These are phyloP conservation scores for Coregonus sp. DNA, from an alignment of 2,797 vertebrate genomes.

Conservation along the genomic window DNA sequence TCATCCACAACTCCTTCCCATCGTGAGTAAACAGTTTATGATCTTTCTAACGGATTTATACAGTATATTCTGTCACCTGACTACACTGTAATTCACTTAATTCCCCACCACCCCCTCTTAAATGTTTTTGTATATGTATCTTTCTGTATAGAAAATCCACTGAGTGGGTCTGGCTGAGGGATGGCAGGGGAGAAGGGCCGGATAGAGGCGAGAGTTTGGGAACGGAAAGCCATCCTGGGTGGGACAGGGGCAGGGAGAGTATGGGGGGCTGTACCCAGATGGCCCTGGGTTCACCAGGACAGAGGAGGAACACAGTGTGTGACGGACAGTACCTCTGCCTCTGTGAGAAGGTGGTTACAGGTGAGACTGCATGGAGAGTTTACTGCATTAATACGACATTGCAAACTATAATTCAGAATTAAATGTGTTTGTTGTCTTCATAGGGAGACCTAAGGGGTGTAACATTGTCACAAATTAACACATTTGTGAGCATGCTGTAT, in stretches of 20 bases:
- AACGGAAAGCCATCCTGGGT: constrained; percentile 20
- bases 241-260: constrained; percentile 8
- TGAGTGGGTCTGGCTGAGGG: constrained; percentile 67
- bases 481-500: not conserved
- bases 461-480: not conserved
- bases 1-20: constrained; percentile 67
- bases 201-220: constrained; percentile 18
- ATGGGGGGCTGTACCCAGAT: constrained; percentile 64
- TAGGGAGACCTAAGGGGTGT: not conserved
- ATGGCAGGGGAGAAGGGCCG: not conserved
- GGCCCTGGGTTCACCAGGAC: constrained; percentile 50
- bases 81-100: not conserved
- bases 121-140: not conserved
- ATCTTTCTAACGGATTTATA: not conserved
- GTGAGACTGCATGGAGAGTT: constrained; percentile 42
- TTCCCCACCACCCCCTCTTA: too few species aligned
- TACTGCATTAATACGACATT: not conserved
- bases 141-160: constrained; percentile 48
- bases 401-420: not conserved
- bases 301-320: constrained; percentile 63
- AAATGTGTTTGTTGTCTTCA: not conserved
- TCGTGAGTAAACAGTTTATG: constrained; percentile 52
- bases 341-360: constrained; percentile 67
- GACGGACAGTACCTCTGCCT: constrained; percentile 52
- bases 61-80: not conserved